These are phyloP conservation scores for Plebejus anna DNA, from an alignment of 2,888 invertebrate genomes.

Conservation along the genomic window DNA sequence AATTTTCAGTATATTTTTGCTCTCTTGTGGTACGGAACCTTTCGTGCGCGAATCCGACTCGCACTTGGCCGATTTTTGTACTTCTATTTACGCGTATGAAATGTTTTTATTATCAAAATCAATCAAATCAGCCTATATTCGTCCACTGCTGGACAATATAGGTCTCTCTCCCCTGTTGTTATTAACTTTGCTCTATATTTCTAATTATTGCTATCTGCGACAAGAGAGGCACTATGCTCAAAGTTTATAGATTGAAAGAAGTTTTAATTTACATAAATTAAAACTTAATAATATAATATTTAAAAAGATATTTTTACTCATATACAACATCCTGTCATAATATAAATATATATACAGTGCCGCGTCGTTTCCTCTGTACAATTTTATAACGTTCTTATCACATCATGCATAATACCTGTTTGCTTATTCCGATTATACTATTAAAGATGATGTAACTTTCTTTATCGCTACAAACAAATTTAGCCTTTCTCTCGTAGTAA, in stretches of 20 bases:
- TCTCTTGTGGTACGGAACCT: too few relatives aligned
- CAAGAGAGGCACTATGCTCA: background rate
- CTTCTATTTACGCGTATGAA: too few relatives aligned
- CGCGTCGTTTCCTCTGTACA: conserved; percentile 47
- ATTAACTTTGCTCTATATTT: too few relatives aligned
- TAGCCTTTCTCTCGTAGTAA: conserved; percentile 41
- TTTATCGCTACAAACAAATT: conserved; percentile 43
- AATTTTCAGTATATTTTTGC: too few relatives aligned
- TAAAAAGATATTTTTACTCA: background rate
- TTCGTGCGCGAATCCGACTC: too few relatives aligned
- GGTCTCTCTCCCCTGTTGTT: too few relatives aligned
- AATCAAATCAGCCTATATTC: too few relatives aligned
- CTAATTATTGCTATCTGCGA: too few relatives aligned
- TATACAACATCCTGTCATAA: conserved; percentile 40
- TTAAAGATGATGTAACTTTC: conserved; percentile 55
- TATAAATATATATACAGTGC: conserved; percentile 47
- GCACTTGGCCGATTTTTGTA: too few relatives aligned
- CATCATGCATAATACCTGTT: conserved; percentile 54
- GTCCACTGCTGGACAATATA: too few relatives aligned
- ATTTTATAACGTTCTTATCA: conserved; percentile 53
- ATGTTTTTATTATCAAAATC: too few relatives aligned
- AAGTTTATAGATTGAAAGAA: background rate
- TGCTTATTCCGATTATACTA: conserved; percentile 57
- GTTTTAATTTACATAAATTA: background rate
- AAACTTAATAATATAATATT: background rate